A percentile compares a stretch with the other conserved stretches of the same genome.
Evolutionary conservation across 2,113 vertebrate genomes (phyloP).

Genomic region (Sialia sialis): DNA sequence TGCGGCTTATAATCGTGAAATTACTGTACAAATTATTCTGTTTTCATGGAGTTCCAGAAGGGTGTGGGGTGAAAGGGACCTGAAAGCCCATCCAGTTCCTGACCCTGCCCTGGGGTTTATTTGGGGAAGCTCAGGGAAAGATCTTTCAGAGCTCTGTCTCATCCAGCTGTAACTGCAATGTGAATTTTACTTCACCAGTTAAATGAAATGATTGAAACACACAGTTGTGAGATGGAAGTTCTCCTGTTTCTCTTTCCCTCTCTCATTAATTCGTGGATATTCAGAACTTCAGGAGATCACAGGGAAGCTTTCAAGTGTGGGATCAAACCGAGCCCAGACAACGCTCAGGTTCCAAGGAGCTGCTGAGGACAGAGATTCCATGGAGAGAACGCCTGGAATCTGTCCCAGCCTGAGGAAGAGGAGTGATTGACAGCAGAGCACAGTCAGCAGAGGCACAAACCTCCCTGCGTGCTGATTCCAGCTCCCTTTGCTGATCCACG

Average conservation of each 20-base stretch:
- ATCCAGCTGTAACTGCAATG: not conserved
- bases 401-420: not conserved
- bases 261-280: not conserved
- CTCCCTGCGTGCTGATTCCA: not conserved
- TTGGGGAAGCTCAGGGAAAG: not conserved
- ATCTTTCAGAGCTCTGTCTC: not conserved
- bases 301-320: not conserved
- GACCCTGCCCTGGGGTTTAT: not conserved
- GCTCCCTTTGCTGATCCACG: not conserved
- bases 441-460: not conserved
- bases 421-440: not conserved
- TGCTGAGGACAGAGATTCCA: not conserved
- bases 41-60: not conserved
- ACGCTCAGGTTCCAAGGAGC: not conserved
- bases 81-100: not conserved
- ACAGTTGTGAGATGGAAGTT: not conserved
- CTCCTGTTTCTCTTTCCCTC: not conserved
- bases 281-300: not conserved
- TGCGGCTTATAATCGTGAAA: no score
- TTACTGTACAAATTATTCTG: no score
- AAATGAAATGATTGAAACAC: rapidly evolving
- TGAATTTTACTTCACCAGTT: not conserved
- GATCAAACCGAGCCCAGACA: not conserved
- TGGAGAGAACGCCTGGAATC: not conserved
- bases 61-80: not conserved